Percentiles rank a stretch among this genome's conserved stretches.
Evolutionary conservation across 2,888 invertebrate genomes (phyloP).

Genomic region (Miltochrista miniata): DNA sequence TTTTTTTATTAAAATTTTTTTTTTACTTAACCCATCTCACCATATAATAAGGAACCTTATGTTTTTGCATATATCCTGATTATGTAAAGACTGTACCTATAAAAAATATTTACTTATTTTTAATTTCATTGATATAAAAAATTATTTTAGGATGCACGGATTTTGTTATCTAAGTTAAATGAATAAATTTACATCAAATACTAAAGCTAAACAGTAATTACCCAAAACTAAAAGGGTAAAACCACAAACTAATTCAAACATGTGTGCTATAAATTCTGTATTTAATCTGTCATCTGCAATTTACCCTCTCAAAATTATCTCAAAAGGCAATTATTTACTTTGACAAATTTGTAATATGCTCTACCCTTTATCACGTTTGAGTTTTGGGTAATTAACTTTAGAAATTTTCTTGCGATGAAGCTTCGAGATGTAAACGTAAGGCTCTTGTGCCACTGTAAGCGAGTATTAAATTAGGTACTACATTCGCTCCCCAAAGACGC

Average conservation of each 20-base stretch:
- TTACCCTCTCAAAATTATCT: conserved; percentile 9
- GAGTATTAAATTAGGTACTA: not conserved
- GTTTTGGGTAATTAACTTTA: conserved; percentile 12
- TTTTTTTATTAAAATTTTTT: no score
- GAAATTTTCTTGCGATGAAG: conserved; percentile 8
- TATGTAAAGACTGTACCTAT: no score
- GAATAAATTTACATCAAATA: not conserved
- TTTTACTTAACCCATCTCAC: no score
- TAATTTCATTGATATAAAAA: no score
- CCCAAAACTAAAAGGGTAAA: not conserved
- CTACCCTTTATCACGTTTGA: conserved; percentile 2
- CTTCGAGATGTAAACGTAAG: not conserved
- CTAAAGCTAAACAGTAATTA: no score
- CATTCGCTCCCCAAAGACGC: no score
- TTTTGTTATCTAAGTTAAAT: no score
- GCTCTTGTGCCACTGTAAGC: not conserved
- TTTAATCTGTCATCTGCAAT: conserved; percentile 3
- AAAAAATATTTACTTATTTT: no score
- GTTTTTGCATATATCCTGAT: no score
- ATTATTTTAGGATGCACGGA: no score
- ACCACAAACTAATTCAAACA: no score
- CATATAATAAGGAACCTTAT: no score
- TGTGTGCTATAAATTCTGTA: not conserved
- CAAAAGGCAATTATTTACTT: conserved; percentile 13
- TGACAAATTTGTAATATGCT: conserved; percentile 9